Conservation (phyloP, 2,797 vertebrate species). For the Pogonophryne albipinna region DNA sequence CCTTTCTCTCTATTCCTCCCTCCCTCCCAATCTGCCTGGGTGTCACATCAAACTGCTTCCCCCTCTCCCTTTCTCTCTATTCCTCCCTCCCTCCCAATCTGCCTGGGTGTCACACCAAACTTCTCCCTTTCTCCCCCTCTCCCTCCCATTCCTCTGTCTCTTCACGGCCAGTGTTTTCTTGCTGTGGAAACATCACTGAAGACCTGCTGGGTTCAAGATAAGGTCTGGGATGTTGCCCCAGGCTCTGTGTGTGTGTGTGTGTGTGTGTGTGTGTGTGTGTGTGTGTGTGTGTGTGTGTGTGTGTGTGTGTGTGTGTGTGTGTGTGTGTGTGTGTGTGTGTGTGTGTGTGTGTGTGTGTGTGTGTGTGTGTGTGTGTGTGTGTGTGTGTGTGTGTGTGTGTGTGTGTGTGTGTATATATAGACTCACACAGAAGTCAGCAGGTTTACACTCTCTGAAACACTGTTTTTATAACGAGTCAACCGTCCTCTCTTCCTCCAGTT, state of each 20-base stretch:
- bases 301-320: too few relatives aligned
- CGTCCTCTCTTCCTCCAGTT: conserved; percentile 26
- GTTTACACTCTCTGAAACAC: conserved; percentile 24
- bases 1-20: too few relatives aligned
- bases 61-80: too few relatives aligned
- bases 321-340: conserved; percentile 23
- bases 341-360: not conserved
- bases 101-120: conserved; percentile 61
- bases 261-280: too few relatives aligned
- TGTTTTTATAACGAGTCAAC: conserved; percentile 21
- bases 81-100: too few relatives aligned
- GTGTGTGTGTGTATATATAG: conserved; percentile 25
- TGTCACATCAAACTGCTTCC: too few relatives aligned
- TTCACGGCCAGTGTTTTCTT: conserved; percentile 64
- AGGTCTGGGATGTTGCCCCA: conserved; percentile 50
- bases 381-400: too few relatives aligned
- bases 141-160: conserved; percentile 42
- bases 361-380: conserved; percentile 4
- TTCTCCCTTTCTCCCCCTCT: conserved; percentile 27
- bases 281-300: conserved; percentile 14
- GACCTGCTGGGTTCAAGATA: conserved; percentile 44
- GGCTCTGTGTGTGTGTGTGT: conserved; percentile 22
- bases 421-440: conserved; percentile 34
- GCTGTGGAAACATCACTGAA: conserved; percentile 43
- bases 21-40: too few relatives aligned